Percentiles rank a stretch among this genome's conserved stretches.
Evolutionary conservation across 2,113 vertebrate species (phyloP).

Genomic region (Gasterosteus aculeatus): DNA sequence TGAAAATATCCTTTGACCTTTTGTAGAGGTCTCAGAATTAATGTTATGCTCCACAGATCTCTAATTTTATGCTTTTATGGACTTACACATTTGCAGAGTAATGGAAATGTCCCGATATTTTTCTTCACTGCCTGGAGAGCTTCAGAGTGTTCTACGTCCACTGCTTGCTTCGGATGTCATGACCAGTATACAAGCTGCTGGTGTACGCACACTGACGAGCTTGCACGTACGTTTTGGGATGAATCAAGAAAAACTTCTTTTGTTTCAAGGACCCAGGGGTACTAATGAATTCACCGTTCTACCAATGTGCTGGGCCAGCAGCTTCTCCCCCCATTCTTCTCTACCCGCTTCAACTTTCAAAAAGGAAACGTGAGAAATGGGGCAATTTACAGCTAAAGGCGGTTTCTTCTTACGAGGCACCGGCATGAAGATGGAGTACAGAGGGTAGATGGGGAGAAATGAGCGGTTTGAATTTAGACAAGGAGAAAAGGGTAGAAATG

Average conservation of each 20-base stretch:
- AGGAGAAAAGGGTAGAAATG: slow-evolving; percentile 31
- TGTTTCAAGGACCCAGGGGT: slow-evolving; percentile 48
- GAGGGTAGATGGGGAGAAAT: slow-evolving; percentile 57
- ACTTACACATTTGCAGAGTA: slow-evolving; percentile 73
- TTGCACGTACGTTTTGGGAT: slow-evolving; percentile 19
- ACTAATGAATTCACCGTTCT: slow-evolving; percentile 65
- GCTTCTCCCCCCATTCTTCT: slow-evolving; percentile 21
- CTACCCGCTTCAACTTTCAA: slow-evolving; percentile 69
- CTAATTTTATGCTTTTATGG: slow-evolving; percentile 80
- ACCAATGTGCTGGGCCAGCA: slow-evolving; percentile 64
- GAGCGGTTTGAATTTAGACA: slow-evolving; percentile 56
- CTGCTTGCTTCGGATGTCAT: slow-evolving; percentile 45
- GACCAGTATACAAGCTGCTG: slow-evolving; percentile 19
- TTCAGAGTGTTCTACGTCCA: slow-evolving; percentile 36
- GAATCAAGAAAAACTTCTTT: slow-evolving; percentile 39
- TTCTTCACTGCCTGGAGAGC: slow-evolving; percentile 56
- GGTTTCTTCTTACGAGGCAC: slow-evolving; percentile 70
- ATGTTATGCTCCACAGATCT: slow-evolving; percentile 79
- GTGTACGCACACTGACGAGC: slow-evolving; percentile 32
- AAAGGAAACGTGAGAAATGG: slow-evolving; percentile 78
- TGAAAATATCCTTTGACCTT: slow-evolving; percentile 80
- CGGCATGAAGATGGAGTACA: slow-evolving; percentile 58
- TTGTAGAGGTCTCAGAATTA: slow-evolving; percentile 75
- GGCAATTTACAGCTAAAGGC: slow-evolving; percentile 76
- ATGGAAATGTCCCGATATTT: slow-evolving; percentile 69